phyloP scores from a whole-genome alignment of 2,888 invertebrate species.

The Melinopterus prodromus region DNA sequence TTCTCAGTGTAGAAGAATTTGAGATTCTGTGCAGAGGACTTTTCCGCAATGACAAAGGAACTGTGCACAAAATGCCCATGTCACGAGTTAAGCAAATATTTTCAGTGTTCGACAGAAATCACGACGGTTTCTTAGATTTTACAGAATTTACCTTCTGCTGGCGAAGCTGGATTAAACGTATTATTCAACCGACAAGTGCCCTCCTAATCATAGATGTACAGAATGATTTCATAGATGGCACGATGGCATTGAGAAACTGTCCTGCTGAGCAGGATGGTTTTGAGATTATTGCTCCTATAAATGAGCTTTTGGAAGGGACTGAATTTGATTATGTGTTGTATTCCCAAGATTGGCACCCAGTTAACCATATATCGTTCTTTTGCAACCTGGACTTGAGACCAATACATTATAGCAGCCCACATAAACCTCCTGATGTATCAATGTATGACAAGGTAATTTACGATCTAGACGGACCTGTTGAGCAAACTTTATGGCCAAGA shows the following conservation, averaged over 20 bases:
- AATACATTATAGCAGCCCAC: not conserved
- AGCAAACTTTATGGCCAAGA: not conserved
- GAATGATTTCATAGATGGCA: constrained; percentile 15
- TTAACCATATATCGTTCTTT: not conserved
- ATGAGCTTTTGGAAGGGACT: not conserved
- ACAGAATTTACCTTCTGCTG: constrained; percentile 86
- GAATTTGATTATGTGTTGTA: not conserved
- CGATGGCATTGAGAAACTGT: constrained; percentile 63
- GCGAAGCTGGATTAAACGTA: constrained; percentile 89
- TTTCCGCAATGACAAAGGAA: constrained; percentile 84
- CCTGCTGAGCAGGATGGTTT: not conserved
- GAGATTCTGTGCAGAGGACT: constrained; percentile 81
- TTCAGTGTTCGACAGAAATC: constrained; percentile 79
- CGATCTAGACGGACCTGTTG: not conserved
- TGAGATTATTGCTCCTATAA: not conserved
- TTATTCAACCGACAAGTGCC: constrained; percentile 50
- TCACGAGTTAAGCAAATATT: constrained; percentile 77
- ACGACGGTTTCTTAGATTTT: constrained; percentile 77
- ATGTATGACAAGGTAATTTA: not conserved
- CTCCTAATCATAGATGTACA: not conserved
- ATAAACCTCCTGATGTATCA: not conserved
- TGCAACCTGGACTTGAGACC: not conserved
- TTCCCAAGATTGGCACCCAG: constrained; percentile 4
- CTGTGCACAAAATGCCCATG: constrained; percentile 78
- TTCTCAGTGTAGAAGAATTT: constrained; percentile 78